Base-by-base conservation (phyloP, 2,888 invertebrate species). In the Brachypterus glaber region DNA sequence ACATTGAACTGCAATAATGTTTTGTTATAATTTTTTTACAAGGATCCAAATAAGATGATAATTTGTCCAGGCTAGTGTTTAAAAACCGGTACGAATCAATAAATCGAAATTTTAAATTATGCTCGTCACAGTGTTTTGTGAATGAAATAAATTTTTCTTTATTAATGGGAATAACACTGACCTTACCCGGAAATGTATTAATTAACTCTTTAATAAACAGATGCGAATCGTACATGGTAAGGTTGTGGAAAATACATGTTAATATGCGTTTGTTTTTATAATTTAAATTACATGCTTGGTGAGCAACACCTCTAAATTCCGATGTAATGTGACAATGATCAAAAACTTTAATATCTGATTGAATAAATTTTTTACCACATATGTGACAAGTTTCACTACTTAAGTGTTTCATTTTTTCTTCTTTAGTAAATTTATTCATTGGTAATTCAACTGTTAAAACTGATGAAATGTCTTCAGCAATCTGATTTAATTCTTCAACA, bases 71-170 rank as follows among this genome's bases (percentile, higher is more conserved):
- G 36, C 49, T 48, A 12, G 48, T 40, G 7, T 48, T 29, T 52
- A 58, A 51, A 40, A 58, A 60, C 9, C 52, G 42, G 30, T 49
- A 53, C 12, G 52, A 56, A 49, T 51, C 55, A 34, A 57, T 42
- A 30, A 51, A 50, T 37, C 47, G 29, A 14, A 47, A 43, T 37
- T 41, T 35, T 8, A 47, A 35, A 5, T 33, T 31, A 24, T 41
- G 45, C 2, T 40, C 34, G 12, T 37, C 31, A 27, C 44, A 31
- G 30, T 40, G 36, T 36, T 51, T 54, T 3, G 49, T 49, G 37
- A 59, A 56, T 3, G 54, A 53, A 27, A 57, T 54, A 35, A 54
- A 61, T 39, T 49, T 49, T 43, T 64, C 59, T 33, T 56, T 57
- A 34, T 52, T 58, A 16, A 50, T 30, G 0, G 60, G 49, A 18